Evolutionary conservation across 2,113 vertebrate species (phyloP), one percentile per base, ranked within the genome.

Genomic region (Emberiza fucata): DNA sequence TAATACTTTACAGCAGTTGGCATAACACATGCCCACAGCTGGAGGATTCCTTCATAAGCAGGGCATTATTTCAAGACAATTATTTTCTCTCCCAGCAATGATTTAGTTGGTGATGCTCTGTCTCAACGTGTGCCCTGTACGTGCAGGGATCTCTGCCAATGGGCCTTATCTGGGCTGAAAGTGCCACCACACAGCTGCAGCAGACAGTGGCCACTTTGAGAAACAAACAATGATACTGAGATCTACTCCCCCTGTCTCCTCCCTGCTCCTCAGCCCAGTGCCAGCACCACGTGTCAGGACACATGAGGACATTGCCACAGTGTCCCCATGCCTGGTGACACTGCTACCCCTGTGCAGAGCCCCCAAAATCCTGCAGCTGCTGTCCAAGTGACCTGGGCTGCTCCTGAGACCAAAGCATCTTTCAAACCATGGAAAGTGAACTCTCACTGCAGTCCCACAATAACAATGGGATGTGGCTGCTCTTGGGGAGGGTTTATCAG

Each of bases 131-230:
- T 89, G 90, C 94, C 91, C 90, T 93, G 88, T 88, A 85, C 48
- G 14, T 93, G 77, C 31, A 35, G 82, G 48, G 71, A 64, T 23
- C 68, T 70, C 54, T 83, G 92, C 94, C 92, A 94, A 10, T 0
- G 33, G 53, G 59, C 69, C 79, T 79, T 91, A 87, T 89, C 65
- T 45, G 59, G 86, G 37, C 86, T 86, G 71, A 81, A 61, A 35
- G 57, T 39, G 92, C 81, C 91, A 90, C 69, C 40, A 2, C 83
- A 66, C 92, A 97, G 83, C 94, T 95, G 96, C 85, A 64, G 8
- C 70, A 78, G 51, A 96, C 96, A 97, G 93, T 80, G 70, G 65
- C 48, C 84, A 82, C 94, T 97, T 66, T 95, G 96, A 96, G 90
- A 73, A 63, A 31, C 5, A 72, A 94, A 97, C 96, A 95, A 92